Base-by-base conservation (phyloP, 2,888 invertebrate genomes). In the Coenonympha glycerion region DNA sequence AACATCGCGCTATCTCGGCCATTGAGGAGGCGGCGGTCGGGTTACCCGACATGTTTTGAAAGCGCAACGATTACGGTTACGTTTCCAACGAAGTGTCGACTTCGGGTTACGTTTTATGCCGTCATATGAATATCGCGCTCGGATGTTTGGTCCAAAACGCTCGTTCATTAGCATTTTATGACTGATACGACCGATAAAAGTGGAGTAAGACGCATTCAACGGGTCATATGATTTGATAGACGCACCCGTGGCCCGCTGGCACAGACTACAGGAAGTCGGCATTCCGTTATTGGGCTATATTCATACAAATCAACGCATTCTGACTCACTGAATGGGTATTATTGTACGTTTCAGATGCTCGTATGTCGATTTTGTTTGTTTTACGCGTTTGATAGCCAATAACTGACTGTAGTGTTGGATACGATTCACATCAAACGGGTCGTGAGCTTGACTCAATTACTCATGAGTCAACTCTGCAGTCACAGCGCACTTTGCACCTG, bases 141-240 rank as follows among this genome's bases (percentile, higher is more conserved):
- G 84, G 85, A 86, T 87, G 85, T 87, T 87, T 87, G 83, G 83
- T 79, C 83, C 81, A 76, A 79, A 77, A 78, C 71, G 81, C 70
- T 74, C 79, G 77, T 85, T 85, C 86, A 87, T 87, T 87, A 86
- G 81, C 84, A 86, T 86, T 87, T 87, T 86, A 87, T 84, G 87
- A 87, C 72, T 81, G 80, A 87, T 87, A 87, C 83, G 82, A 77
- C 75, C 84, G 79, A 86, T 87, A 86, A 86, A 85, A 79, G 71
- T 84, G 85, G 85, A 87, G 86, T 86, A 84, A 85, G 86, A 85
- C 72, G 74, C 83, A 83, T 81, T 83, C 71, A 79, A 70, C 79
- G 77, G 81, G 76, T 78, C 85, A 77, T 84, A 76, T 76, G 70
- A 70, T 75, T 77, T 80, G 83, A 80, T 76, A 79, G 82, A 81